phyloP scores from a whole-genome alignment of 2,888 invertebrate species.

The Noctua comes region DNA sequence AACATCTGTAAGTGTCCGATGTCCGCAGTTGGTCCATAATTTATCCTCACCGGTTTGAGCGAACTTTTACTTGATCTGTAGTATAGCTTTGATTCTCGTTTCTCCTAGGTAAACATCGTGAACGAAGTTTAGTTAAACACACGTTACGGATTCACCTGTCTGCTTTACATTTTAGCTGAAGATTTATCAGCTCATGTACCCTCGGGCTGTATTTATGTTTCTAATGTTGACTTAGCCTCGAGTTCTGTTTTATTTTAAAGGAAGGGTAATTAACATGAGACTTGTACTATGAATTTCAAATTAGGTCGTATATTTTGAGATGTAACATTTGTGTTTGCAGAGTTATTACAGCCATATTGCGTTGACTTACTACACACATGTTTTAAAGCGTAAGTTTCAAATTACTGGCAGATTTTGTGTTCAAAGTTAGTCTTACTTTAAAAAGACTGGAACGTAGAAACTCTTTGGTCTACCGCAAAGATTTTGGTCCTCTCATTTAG shows the following conservation, averaged over 20 bases:
- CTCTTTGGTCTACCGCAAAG: not conserved
- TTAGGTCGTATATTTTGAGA: not conserved
- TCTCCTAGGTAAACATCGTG: conserved; percentile 23
- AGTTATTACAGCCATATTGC: not conserved
- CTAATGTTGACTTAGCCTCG: conserved; percentile 28
- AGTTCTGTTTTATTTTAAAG: conserved; percentile 27
- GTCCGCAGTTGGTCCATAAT: not conserved
- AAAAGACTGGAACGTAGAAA: not conserved
- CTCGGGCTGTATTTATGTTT: conserved; percentile 21
- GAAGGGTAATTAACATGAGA: conserved; percentile 28
- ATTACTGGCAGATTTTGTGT: not conserved
- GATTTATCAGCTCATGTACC: conserved; percentile 37
- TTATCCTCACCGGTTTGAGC: not conserved
- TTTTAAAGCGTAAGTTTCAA: not conserved
- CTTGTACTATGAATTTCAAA: conserved; percentile 24
- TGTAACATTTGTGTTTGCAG: conserved; percentile 23
- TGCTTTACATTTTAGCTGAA: conserved; percentile 37
- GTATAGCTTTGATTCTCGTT: conserved; percentile 29
- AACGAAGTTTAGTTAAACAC: conserved; percentile 23
- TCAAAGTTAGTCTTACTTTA: not conserved
- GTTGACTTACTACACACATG: too few species aligned
- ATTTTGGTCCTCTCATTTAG: not conserved
- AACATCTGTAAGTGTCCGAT: conserved; percentile 7
- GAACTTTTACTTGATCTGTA: not conserved
- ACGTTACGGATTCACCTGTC: conserved; percentile 54